Evolutionary conservation across 2,888 invertebrate genomes (phyloP).

Genomic region (Ceraclea dissimilis): DNA sequence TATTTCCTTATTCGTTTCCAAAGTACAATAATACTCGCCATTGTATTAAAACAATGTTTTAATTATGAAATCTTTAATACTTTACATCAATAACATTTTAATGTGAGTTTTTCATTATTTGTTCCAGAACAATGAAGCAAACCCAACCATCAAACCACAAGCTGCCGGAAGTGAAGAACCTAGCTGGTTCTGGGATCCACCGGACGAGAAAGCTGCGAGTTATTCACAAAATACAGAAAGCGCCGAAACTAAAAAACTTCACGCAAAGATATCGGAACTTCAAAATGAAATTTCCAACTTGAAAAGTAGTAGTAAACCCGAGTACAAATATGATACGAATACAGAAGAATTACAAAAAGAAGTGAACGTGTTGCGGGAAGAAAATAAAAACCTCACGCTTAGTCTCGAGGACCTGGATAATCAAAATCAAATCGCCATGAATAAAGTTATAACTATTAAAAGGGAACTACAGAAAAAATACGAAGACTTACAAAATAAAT

Average conservation of each 20-base stretch:
- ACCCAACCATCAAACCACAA: slow-evolving; percentile 3
- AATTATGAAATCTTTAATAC: not conserved
- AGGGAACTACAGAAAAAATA: slow-evolving; percentile 48
- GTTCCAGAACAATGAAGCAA: slow-evolving; percentile 45
- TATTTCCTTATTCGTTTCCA: too few species aligned
- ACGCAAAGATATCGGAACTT: slow-evolving; percentile 9
- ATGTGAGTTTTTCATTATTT: slow-evolving; percentile 27
- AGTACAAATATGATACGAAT: slow-evolving; percentile 27
- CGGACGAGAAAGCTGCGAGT: slow-evolving; percentile 31
- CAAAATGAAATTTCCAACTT: slow-evolving; percentile 31
- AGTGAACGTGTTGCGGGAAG: slow-evolving; percentile 45
- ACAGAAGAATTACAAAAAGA: slow-evolving; percentile 39
- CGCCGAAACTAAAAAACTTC: slow-evolving; percentile 15
- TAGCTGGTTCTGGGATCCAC: slow-evolving; percentile 50
- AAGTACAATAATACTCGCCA: not conserved
- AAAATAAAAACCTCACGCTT: slow-evolving; percentile 49
- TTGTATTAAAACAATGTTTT: not conserved
- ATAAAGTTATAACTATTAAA: slow-evolving; percentile 48
- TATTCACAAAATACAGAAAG: not conserved
- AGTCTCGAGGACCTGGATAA: slow-evolving; percentile 65
- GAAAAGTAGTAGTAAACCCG: slow-evolving; percentile 27
- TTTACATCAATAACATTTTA: not conserved
- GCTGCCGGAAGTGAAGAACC: slow-evolving; percentile 34
- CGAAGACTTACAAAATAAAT: slow-evolving; percentile 42
- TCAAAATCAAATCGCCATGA: slow-evolving; percentile 65